A percentile compares a stretch with the other conserved stretches of the same genome.
phyloP scores from a whole-genome alignment of 2,113 vertebrate species.

The Pelodiscus sinensis region DNA sequence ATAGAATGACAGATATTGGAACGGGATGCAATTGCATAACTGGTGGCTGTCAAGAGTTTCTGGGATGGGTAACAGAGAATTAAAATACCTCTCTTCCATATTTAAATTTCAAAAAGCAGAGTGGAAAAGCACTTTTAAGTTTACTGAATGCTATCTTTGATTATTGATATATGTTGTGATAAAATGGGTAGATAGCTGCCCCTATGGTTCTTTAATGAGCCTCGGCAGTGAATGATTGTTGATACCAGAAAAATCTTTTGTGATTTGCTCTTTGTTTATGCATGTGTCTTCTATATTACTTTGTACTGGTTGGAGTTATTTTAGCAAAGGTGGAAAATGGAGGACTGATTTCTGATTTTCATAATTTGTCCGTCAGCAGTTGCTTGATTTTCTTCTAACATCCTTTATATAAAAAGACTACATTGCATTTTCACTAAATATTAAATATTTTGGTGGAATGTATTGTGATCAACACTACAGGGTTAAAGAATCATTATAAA shows the following conservation, averaged over 20 bases:
- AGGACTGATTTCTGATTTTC: neutral
- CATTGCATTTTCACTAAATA: neutral
- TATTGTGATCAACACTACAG: neutral
- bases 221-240: neutral
- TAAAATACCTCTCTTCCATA: neutral
- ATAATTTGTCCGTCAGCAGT: neutral
- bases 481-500: neutral
- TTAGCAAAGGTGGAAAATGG: neutral
- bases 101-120: neutral
- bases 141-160: neutral
- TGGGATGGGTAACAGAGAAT: neutral
- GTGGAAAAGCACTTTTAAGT: neutral
- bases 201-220: neutral
- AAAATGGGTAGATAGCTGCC: neutral
- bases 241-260: neutral
- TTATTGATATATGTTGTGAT: neutral
- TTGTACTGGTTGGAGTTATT: neutral
- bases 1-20: neutral
- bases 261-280: neutral
- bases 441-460: neutral
- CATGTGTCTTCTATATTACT: neutral
- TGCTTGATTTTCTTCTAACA: neutral
- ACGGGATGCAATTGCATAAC: neutral
- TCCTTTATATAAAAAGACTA: neutral
- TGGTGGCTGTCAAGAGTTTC: rapidly evolving